phyloP scores from a whole-genome alignment of 2,113 vertebrate genomes.

The Clinocottus analis region DNA sequence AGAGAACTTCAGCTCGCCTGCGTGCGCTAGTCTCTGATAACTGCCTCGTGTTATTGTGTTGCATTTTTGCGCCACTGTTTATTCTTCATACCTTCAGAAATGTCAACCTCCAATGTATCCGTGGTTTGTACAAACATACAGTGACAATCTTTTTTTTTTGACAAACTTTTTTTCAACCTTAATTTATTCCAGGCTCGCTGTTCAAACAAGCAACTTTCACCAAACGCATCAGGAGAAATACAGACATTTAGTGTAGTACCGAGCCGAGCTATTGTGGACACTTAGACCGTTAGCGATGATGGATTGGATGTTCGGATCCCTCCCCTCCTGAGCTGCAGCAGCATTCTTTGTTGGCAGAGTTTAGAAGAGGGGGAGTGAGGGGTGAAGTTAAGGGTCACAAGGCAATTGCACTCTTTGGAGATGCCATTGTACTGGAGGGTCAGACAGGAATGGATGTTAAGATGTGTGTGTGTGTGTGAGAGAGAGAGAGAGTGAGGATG shows the following conservation, averaged over 20 bases:
- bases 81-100: no score
- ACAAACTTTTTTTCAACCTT: neutral
- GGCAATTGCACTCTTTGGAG: constrained; percentile 61
- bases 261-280: neutral
- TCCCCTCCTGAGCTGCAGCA: constrained; percentile 9
- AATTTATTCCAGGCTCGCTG: accelerated
- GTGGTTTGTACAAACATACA: no score
- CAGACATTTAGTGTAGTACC: neutral
- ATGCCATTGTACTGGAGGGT: constrained; percentile 60
- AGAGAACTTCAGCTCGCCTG: neutral
- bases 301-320: constrained; percentile 30
- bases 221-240: neutral
- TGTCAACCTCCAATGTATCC: no score
- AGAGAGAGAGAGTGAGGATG: constrained; percentile 13
- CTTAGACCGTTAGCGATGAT: constrained; percentile 3
- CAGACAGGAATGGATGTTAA: constrained; percentile 56
- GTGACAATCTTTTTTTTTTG: neutral
- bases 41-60: no score
- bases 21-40: no score
- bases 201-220: neutral
- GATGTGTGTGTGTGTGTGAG: constrained; percentile 10
- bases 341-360: constrained; percentile 53
- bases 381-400: constrained; percentile 67
- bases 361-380: constrained; percentile 11
- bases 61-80: no score